These are phyloP conservation scores for Champsocephalus gunnari DNA, from an alignment of 2,797 vertebrate species.

Conservation along the genomic window DNA sequence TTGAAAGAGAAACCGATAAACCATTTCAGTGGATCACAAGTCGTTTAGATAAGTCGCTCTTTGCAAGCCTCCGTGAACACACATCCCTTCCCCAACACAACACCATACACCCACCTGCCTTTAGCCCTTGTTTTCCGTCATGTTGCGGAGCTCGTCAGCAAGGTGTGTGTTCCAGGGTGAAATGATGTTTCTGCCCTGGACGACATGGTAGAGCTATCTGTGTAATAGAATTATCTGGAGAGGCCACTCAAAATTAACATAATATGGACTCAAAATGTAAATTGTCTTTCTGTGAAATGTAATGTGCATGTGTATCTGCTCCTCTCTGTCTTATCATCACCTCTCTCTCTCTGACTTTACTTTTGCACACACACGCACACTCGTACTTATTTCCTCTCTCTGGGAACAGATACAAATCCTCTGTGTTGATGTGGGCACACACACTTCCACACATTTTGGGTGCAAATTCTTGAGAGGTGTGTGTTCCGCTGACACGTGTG, in stretches of 20 bases:
- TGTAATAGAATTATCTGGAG: slow-evolving; percentile 84
- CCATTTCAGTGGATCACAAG: slow-evolving; percentile 59
- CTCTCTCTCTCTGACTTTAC: slow-evolving; percentile 9
- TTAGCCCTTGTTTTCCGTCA: slow-evolving; percentile 61
- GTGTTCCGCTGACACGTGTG: slow-evolving; percentile 87
- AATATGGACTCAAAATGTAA: slow-evolving; percentile 82
- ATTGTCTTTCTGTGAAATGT: slow-evolving; percentile 76
- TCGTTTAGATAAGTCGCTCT: slow-evolving; percentile 65
- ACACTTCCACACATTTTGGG: slow-evolving; percentile 77
- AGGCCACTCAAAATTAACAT: slow-evolving; percentile 84
- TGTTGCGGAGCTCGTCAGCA: slow-evolving; percentile 61
- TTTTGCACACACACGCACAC: slow-evolving; percentile 13
- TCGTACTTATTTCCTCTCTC: slow-evolving; percentile 62
- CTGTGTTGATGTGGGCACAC: slow-evolving; percentile 37
- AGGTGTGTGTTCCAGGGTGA: slow-evolving; percentile 71
- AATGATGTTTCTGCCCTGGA: slow-evolving; percentile 74
- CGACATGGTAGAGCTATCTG: slow-evolving; percentile 73
- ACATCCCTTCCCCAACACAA: slow-evolving; percentile 26
- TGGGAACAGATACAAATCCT: slow-evolving; percentile 60
- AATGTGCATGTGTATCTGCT: slow-evolving; percentile 70
- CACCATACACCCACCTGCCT: slow-evolving; percentile 45
- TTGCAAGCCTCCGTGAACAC: slow-evolving; percentile 36
- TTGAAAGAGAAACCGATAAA: slow-evolving; percentile 58
- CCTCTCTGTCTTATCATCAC: slow-evolving; percentile 58
- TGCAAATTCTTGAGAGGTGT: slow-evolving; percentile 84